phyloP scores from a whole-genome alignment of 2,888 invertebrate species.

The Marasmarcha lunaedactyla region DNA sequence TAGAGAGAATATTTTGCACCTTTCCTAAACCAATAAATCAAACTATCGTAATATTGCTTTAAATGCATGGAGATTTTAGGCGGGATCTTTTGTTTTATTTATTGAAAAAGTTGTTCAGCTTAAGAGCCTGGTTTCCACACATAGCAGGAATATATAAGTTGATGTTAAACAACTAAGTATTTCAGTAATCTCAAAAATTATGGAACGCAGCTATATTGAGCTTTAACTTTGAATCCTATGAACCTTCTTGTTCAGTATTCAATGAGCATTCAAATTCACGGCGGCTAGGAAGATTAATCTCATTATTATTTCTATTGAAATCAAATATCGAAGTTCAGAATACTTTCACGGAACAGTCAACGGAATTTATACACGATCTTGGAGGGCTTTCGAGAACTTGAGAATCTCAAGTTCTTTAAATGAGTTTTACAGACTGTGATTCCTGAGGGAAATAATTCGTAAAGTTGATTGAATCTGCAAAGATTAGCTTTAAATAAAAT shows the following conservation, averaged over 20 bases:
- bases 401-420: slow-evolving; percentile 34
- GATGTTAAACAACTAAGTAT: too few relatives aligned
- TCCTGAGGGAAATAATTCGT: slow-evolving; percentile 21
- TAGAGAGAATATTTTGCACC: slow-evolving; percentile 58
- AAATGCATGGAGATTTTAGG: slow-evolving; percentile 53
- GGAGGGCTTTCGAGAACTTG: slow-evolving; percentile 25
- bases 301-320: slow-evolving; percentile 46
- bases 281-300: slow-evolving; percentile 31
- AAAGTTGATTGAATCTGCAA: too few relatives aligned
- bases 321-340: slow-evolving; percentile 42
- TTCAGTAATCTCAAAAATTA: too few relatives aligned
- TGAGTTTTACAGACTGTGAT: slow-evolving; percentile 27
- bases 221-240: too few relatives aligned
- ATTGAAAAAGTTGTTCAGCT: slow-evolving; percentile 12
- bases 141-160: too few relatives aligned
- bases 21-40: slow-evolving; percentile 65
- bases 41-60: slow-evolving; percentile 61
- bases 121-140: too few relatives aligned
- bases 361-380: slow-evolving; percentile 44
- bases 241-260: neutral
- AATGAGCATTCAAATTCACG: neutral
- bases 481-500: too few relatives aligned
- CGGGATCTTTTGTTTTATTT: slow-evolving; percentile 50
- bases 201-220: too few relatives aligned
- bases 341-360: slow-evolving; percentile 46